Evolutionary conservation across 2,113 vertebrate species (phyloP).

Genomic region (Nestor notabilis): DNA sequence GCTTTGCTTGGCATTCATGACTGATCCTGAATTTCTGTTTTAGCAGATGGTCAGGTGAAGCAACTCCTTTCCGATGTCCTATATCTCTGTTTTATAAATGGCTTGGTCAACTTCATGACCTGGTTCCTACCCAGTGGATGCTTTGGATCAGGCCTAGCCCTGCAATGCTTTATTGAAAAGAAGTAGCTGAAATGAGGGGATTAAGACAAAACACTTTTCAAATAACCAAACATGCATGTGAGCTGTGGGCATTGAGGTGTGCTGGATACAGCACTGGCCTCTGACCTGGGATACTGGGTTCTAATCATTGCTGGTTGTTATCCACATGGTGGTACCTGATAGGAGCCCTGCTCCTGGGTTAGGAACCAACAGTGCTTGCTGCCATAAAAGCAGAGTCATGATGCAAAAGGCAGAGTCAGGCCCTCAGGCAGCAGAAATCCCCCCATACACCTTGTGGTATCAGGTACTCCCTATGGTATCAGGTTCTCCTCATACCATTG

Average conservation of each 20-base stretch:
- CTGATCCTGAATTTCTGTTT: neutral
- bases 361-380: neutral
- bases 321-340: rapidly evolving
- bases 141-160: neutral
- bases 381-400: neutral
- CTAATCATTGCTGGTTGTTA: neutral
- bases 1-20: neutral
- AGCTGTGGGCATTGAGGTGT: neutral
- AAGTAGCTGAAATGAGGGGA: neutral
- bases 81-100: rapidly evolving
- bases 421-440: neutral
- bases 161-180: neutral
- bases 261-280: neutral
- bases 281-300: neutral
- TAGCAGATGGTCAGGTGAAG: neutral
- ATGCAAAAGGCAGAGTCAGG: neutral
- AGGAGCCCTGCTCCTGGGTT: neutral
- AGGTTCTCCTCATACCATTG: neutral
- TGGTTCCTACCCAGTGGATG: neutral
- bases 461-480: neutral
- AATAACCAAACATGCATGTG: rapidly evolving
- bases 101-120: neutral
- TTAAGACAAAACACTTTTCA: neutral
- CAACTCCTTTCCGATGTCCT: neutral
- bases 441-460: neutral